Evolutionary conservation across 1,140 invertebrate species (phyloP).

Genomic region (Scaptomyza hsui): DNA sequence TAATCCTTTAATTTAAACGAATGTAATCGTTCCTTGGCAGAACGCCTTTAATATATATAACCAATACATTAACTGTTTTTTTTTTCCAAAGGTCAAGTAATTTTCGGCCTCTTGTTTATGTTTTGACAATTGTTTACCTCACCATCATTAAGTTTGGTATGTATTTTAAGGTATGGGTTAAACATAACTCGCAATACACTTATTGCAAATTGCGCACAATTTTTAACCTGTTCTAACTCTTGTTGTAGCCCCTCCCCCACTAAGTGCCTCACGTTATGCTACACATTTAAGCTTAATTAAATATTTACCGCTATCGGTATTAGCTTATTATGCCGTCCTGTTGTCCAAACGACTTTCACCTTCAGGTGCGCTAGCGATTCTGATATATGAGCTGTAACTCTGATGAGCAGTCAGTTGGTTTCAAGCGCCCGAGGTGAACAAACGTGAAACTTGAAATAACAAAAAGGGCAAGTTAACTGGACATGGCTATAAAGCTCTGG

Average conservation of each 20-base stretch:
- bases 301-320: slow-evolving; percentile 72
- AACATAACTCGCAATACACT: slow-evolving; percentile 6
- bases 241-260: background rate
- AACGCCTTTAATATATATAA: no score
- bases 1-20: no score
- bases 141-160: background rate
- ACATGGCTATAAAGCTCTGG: slow-evolving; percentile 68
- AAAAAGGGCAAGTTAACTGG: background rate
- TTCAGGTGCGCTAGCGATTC: slow-evolving; percentile 55
- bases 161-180: background rate
- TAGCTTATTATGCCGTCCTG: slow-evolving; percentile 56
- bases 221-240: slow-evolving; percentile 12
- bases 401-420: slow-evolving; percentile 52
- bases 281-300: slow-evolving; percentile 73
- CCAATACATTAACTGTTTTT: no score
- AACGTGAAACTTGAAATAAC: slow-evolving; percentile 28
- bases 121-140: background rate
- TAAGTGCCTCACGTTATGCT: slow-evolving; percentile 1
- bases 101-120: no score
- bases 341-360: slow-evolving; percentile 36
- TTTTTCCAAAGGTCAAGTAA: no score
- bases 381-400: slow-evolving; percentile 55
- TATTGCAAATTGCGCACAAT: slow-evolving; percentile 9
- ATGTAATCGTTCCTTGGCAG: no score
- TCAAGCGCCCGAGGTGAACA: slow-evolving; percentile 42